phyloP scores from a whole-genome alignment of 2,113 vertebrate genomes.

The Rhea americana region DNA sequence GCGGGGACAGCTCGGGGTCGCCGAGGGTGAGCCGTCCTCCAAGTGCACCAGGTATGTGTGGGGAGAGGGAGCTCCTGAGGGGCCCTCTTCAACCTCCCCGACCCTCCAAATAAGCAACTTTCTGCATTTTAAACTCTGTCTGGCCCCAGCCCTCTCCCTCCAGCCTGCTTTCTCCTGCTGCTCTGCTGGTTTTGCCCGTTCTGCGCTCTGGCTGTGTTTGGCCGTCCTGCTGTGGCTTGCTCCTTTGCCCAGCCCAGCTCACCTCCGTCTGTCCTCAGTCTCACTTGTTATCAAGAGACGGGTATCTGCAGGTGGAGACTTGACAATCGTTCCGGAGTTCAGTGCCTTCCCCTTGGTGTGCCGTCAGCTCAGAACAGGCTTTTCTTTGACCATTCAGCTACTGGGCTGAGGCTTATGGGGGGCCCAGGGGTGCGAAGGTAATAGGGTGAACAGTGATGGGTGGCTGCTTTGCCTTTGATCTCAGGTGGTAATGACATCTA shows the following conservation, averaged over 20 bases:
- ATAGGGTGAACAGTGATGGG: neutral
- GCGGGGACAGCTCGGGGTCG: accelerated
- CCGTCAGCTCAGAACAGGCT: too few relatives aligned
- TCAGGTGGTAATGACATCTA: neutral
- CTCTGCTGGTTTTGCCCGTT: too few relatives aligned
- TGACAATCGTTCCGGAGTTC: too few relatives aligned
- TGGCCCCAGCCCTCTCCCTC: neutral
- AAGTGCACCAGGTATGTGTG: neutral
- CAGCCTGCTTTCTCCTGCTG: too few relatives aligned
- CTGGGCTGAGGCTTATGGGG: neutral
- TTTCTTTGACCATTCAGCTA: neutral
- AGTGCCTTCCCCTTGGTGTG: too few relatives aligned
- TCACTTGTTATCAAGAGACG: too few relatives aligned
- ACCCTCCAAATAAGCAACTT: neutral
- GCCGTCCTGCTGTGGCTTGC: too few relatives aligned
- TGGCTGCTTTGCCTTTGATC: neutral
- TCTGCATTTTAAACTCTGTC: neutral
- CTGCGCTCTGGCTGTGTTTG: too few relatives aligned
- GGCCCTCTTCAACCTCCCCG: neutral
- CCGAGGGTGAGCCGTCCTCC: neutral
- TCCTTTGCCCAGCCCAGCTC: too few relatives aligned
- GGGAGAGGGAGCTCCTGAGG: neutral
- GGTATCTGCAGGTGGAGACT: too few relatives aligned
- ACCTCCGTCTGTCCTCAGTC: too few relatives aligned
- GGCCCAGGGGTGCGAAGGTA: neutral